Evolutionary conservation across 2,888 invertebrate species (phyloP).

Genomic region (Temnothorax ravouxi): DNA sequence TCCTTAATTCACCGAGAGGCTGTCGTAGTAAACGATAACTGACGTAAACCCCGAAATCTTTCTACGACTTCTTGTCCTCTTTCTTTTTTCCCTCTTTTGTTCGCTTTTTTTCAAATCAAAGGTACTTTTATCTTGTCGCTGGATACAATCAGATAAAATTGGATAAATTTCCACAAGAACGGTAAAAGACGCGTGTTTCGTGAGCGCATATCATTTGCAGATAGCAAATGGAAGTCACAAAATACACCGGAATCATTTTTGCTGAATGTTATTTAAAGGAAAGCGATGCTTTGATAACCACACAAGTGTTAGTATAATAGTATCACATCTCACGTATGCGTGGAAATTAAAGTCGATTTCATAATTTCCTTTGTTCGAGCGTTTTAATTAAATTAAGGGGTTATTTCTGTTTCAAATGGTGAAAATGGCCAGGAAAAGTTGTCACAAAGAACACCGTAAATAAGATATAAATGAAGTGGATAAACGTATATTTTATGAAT

Average conservation of each 20-base stretch:
- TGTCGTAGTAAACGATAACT: slow-evolving; percentile 32
- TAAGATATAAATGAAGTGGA: not conserved
- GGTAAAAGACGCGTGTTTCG: not conserved
- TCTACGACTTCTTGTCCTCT: not conserved
- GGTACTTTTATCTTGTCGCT: slow-evolving; percentile 19
- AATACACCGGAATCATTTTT: not conserved
- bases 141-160: not conserved
- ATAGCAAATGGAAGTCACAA: not conserved
- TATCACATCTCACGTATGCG: not conserved
- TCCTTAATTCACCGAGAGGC: slow-evolving; percentile 7
- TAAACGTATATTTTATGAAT: not conserved
- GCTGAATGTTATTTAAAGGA: slow-evolving; percentile 20
- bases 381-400: slow-evolving; percentile 9
- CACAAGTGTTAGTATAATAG: not conserved
- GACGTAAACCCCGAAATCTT: slow-evolving; percentile 39
- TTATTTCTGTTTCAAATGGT: slow-evolving; percentile 5
- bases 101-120: not conserved
- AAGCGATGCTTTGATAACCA: not conserved
- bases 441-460: not conserved
- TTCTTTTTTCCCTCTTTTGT: not conserved
- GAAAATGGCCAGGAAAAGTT: not conserved
- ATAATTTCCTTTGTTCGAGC: not conserved
- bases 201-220: not conserved
- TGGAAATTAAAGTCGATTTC: slow-evolving; percentile 15
- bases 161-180: slow-evolving; percentile 22